These are phyloP conservation scores for Psophia crepitans DNA, from an alignment of 2,113 vertebrate genomes.

Conservation along the genomic window DNA sequence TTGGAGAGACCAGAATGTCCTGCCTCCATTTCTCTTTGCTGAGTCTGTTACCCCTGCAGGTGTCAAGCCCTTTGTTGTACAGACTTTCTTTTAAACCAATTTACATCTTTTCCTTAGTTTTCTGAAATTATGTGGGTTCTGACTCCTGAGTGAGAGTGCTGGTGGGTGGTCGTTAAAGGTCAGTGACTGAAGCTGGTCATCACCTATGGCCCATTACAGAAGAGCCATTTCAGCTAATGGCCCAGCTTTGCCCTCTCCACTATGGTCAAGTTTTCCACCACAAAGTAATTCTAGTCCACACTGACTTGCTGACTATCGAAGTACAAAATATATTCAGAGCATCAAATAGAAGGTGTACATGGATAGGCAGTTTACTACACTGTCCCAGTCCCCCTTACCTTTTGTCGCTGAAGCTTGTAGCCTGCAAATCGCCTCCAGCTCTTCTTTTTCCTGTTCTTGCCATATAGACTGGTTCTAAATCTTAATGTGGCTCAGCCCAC, in stretches of 20 bases:
- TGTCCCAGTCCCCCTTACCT: background rate
- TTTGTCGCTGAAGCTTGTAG: background rate
- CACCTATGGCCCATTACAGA: background rate
- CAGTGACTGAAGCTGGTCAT: background rate
- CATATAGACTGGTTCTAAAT: background rate
- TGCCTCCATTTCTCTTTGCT: background rate
- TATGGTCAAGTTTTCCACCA: background rate
- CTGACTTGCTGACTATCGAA: background rate
- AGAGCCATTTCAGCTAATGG: background rate
- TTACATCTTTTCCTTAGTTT: background rate
- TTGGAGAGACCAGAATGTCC: background rate
- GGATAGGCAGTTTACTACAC: background rate
- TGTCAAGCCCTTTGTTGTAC: background rate
- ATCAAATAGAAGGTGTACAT: background rate
- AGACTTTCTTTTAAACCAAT: background rate
- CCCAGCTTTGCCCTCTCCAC: background rate
- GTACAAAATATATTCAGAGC: background rate
- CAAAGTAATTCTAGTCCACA: background rate
- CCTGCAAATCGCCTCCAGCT: background rate
- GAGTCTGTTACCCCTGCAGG: background rate
- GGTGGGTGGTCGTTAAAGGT: background rate
- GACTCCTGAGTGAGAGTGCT: background rate
- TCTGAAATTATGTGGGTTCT: background rate
- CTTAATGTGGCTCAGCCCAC: background rate
- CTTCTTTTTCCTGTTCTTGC: background rate